Evolutionary conservation across 2,797 vertebrate genomes (phyloP), one percentile per base, ranked within the genome.

Genomic region (Microhierax caerulescens): DNA sequence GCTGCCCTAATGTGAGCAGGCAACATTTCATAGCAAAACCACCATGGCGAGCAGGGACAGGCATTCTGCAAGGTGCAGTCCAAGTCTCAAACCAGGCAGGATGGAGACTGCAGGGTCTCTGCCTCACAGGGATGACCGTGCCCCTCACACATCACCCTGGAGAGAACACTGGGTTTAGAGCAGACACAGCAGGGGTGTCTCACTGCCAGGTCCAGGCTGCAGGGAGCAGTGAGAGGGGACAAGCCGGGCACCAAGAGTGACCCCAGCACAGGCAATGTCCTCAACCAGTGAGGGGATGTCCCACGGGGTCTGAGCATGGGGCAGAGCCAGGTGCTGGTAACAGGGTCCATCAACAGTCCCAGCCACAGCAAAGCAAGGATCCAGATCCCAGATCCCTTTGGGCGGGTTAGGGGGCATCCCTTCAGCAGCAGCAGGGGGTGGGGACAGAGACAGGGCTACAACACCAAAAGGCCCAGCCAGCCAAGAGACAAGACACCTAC

Each of bases 1-100:
- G 47, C 57, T 67, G 32, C 34, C 50, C 22, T 16, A 13, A 21
- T 11, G 13, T 0, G 0, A 47, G 13, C 4, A 3, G 1, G 9
- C 51, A 90, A 34, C 4, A 7, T 3, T 51, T 65, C 82, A 20
- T 2, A 50, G 51, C 19, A 88, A 48, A 92, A 39, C 10, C 87
- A 11, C 51, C 8, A 1, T 0, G 0, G 27, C 1, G 10, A 53
- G 39, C 28, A 5, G 54, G 39, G 56, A 37, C 32, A 19, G 68
- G 8, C 7, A 8, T 20, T 59, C 13, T 16, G 0, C 1, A 68
- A 36, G 9, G 3, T 13, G 7, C 48, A 50, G 3, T 20, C 43
- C 28, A 17, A n/a, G 16, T 8, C 67, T 54, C 59, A 37, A 13
- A 68, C 7, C 39, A 37, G 22, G 34, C 23, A 32, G 45, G n/a